These are phyloP conservation scores for Cisticola juncidis DNA, from an alignment of 2,113 vertebrate species.

Conservation along the genomic window DNA sequence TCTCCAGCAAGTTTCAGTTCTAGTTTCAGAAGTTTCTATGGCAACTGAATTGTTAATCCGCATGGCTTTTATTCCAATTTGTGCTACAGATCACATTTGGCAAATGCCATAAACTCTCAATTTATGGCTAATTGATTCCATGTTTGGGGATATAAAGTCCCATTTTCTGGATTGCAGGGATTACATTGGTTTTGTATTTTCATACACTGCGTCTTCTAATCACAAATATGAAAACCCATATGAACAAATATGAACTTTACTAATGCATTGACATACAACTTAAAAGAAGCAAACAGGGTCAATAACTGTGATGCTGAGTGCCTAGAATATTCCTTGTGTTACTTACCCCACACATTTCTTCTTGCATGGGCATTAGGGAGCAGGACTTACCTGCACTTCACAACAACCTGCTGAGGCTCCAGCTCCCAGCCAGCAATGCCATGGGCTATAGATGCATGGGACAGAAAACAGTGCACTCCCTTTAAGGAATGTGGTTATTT, in stretches of 20 bases:
- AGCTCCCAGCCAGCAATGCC: neutral
- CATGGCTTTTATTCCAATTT: neutral
- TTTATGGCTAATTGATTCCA: neutral
- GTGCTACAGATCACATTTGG: neutral
- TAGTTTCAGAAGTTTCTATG: constrained; percentile 42
- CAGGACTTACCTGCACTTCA: neutral
- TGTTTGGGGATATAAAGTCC: neutral
- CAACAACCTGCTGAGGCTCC: neutral
- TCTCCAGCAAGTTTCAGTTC: neutral
- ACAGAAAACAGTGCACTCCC: neutral
- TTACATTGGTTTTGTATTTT: neutral
- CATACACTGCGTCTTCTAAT: neutral
- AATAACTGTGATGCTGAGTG: neutral
- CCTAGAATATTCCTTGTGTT: neutral
- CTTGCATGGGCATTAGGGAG: neutral
- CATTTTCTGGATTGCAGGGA: neutral
- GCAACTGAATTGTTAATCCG: constrained; percentile 17
- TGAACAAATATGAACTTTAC: neutral
- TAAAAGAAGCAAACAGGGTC: neutral
- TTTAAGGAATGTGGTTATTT: neutral
- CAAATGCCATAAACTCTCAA: neutral
- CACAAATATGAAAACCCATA: neutral
- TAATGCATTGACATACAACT: neutral
- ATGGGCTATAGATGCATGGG: neutral
- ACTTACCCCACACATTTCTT: neutral